Conservation (phyloP, 2,888 invertebrate species). For the Urechis unicinctus region DNA sequence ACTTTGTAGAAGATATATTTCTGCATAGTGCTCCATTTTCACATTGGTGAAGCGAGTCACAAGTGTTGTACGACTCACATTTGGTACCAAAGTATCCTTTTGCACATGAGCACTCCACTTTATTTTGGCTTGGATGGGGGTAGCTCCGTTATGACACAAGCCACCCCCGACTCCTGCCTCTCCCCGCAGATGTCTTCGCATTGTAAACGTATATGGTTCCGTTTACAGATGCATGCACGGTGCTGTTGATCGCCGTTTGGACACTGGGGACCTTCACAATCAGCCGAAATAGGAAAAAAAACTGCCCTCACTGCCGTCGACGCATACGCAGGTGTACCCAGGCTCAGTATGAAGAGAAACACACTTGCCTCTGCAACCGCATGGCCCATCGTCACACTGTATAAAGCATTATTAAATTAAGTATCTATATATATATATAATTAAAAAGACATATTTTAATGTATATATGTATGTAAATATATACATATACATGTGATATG, state of each 20-base stretch:
- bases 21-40: constrained; percentile 28
- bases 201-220: neutral
- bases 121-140: constrained; percentile 1
- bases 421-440: no score
- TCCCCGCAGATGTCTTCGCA: neutral
- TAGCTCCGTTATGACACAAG: constrained; percentile 16
- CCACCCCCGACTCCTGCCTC: no score
- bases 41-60: no score
- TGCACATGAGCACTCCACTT: constrained; percentile 5
- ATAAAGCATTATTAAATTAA: no score
- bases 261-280: no score
- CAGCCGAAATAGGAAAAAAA: no score
- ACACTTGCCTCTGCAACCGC: constrained; percentile 1
- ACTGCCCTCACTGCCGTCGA: neutral
- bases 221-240: neutral
- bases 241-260: no score
- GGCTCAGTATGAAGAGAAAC: neutral
- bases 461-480: no score
- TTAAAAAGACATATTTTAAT: no score
- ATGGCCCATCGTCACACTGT: neutral
- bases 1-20: constrained; percentile 17
- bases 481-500: no score
- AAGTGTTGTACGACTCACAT: constrained; percentile 9
- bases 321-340: neutral
- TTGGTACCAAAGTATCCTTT: constrained; percentile 6